A percentile compares a stretch with the other conserved stretches of the same genome.
Conservation (phyloP, 2,113 vertebrate species). For the Calonectris borealis region DNA sequence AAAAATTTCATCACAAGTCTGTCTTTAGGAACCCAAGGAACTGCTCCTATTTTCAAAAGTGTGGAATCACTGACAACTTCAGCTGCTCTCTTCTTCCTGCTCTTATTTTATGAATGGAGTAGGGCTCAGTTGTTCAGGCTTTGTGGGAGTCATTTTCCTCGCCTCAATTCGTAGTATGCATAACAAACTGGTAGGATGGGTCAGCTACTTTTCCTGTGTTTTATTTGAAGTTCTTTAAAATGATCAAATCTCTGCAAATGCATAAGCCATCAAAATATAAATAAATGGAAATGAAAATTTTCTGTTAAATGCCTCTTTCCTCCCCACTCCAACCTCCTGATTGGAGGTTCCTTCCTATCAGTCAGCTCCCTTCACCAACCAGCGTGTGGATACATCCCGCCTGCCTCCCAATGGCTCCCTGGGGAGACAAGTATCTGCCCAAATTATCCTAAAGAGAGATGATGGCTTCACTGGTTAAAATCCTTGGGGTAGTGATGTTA, state of each 20-base stretch:
- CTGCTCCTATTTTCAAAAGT: background rate
- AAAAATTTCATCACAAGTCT: background rate
- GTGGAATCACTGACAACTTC: background rate
- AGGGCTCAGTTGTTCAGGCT: background rate
- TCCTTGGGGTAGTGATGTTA: background rate
- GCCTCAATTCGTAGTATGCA: background rate
- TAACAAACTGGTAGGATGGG: background rate
- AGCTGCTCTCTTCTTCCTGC: background rate
- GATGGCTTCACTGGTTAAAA: background rate
- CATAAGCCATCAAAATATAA: background rate
- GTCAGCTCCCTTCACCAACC: background rate
- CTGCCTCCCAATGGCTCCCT: background rate
- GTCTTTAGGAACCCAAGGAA: background rate
- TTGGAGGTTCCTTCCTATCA: background rate
- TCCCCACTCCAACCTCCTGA: background rate
- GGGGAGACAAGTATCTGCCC: background rate
- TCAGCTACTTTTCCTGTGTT: background rate
- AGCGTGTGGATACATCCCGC: background rate
- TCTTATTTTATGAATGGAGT: background rate
- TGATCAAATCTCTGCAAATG: background rate
- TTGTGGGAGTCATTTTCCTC: background rate
- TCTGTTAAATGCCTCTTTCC: background rate
- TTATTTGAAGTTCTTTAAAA: background rate
- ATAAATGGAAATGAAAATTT: background rate
- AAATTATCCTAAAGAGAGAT: background rate